These are phyloP conservation scores for Larimichthys crocea DNA, from an alignment of 2,113 vertebrate species.

Conservation along the genomic window DNA sequence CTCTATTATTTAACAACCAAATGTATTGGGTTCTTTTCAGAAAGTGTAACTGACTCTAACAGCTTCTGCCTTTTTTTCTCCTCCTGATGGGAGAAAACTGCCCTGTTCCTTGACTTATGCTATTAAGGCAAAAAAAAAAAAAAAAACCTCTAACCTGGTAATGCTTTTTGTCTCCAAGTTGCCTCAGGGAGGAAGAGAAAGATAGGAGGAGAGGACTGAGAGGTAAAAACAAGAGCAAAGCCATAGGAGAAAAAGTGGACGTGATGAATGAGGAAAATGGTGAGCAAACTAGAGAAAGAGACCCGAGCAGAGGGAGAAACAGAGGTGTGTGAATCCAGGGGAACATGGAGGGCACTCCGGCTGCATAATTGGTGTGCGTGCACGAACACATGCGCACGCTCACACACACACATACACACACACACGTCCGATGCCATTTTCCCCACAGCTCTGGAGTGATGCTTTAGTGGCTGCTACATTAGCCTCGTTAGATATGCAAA, in stretches of 20 bases:
- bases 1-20: too few relatives aligned
- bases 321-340: conserved; percentile 25
- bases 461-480: conserved; percentile 70
- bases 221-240: conserved; percentile 47
- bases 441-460: conserved; percentile 80
- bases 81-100: conserved; percentile 12
- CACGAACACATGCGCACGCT: neutral
- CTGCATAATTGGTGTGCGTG: conserved; percentile 41
- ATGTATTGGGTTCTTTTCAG: neutral
- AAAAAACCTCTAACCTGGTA: conserved; percentile 28
- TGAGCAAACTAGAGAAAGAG: conserved; percentile 11
- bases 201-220: conserved; percentile 16
- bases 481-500: conserved; percentile 83
- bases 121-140: conserved; percentile 30
- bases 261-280: conserved; percentile 53
- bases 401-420: too few relatives aligned
- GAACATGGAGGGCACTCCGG: conserved; percentile 1
- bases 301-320: neutral
- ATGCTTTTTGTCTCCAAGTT: conserved; percentile 58
- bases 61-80: neutral
- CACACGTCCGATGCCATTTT: neutral
- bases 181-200: conserved; percentile 50
- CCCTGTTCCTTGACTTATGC: neutral
- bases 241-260: conserved; percentile 44
- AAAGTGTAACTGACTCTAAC: too few relatives aligned